Evolutionary conservation across 2,797 vertebrate genomes (phyloP).

Genomic region (Heteromormyrus szaboi): DNA sequence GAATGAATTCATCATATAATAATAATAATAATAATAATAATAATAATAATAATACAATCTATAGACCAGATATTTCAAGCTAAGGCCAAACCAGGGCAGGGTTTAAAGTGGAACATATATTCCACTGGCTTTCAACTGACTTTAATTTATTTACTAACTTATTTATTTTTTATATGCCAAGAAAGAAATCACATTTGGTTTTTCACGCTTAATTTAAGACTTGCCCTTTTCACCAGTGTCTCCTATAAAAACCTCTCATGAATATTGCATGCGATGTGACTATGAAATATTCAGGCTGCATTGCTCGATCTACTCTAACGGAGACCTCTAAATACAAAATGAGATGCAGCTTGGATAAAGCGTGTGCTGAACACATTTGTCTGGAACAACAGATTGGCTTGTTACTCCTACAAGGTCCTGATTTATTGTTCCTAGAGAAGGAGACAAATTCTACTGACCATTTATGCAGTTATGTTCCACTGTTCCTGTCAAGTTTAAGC

Average conservation of each 20-base stretch:
- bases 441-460: not conserved
- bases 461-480: not conserved
- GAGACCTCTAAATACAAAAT: constrained; percentile 12
- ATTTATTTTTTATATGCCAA: constrained; percentile 2
- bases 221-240: constrained; percentile 4
- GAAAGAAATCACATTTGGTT: constrained; percentile 8
- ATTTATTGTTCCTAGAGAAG: not conserved
- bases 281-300: constrained; percentile 15
- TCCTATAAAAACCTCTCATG: constrained; percentile 13
- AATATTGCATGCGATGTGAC: constrained; percentile 11
- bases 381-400: not conserved
- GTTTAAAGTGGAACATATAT: constrained; percentile 4
- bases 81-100: not conserved
- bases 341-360: not conserved
- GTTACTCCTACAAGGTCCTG: not conserved
- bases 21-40: not conserved
- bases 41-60: not conserved
- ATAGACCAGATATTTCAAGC: not conserved
- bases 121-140: not conserved
- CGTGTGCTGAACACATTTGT: not conserved
- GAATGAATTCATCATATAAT: not conserved
- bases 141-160: not conserved
- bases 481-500: not conserved
- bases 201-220: constrained; percentile 13
- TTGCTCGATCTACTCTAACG: not conserved